Evolutionary conservation across 2,888 invertebrate species (phyloP).

Genomic region (Epinotia nisella): DNA sequence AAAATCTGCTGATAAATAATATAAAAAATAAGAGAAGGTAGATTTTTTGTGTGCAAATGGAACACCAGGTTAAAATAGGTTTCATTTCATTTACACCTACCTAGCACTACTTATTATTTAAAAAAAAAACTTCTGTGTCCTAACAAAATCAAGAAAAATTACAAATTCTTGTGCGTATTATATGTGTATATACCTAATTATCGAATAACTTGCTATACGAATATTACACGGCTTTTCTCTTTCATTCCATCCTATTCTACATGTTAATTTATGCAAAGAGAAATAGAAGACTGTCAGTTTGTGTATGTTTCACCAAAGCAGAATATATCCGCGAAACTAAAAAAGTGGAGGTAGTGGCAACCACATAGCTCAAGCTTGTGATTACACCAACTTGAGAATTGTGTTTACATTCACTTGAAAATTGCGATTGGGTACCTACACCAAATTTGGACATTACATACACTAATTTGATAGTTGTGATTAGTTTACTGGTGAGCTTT

Average conservation of each 20-base stretch:
- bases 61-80: not conserved
- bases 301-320: not conserved
- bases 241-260: not conserved
- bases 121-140: not conserved
- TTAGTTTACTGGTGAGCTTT: slow-evolving; percentile 1
- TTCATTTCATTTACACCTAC: not conserved
- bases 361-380: too few species aligned
- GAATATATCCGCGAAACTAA: not conserved
- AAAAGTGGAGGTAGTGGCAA: not conserved
- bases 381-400: too few species aligned
- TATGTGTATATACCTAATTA: too few species aligned
- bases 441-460: not conserved
- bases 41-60: too few species aligned
- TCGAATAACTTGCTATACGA: too few species aligned
- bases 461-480: not conserved
- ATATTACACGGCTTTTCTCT: not conserved
- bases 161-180: too few species aligned
- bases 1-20: slow-evolving; percentile 21
- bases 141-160: too few species aligned
- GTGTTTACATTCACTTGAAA: not conserved
- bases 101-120: not conserved
- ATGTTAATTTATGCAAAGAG: not conserved
- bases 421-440: not conserved
- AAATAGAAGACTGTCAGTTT: not conserved
- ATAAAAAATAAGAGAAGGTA: not conserved